phyloP scores from a whole-genome alignment of 2,888 invertebrate species.

The Lapara coniferarum region DNA sequence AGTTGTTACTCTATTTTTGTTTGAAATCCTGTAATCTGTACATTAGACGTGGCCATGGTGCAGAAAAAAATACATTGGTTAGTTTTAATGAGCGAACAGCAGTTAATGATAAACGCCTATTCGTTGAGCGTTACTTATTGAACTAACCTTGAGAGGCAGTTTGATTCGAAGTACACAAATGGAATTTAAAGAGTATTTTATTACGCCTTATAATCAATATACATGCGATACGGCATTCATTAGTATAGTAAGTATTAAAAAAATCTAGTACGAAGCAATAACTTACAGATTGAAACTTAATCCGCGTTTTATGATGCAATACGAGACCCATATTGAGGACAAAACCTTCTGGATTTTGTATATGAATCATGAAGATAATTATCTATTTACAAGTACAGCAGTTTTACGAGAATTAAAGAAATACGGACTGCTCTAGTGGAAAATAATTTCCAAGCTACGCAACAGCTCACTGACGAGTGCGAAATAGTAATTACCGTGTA shows the following conservation, averaged over 20 bases:
- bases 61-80: background rate
- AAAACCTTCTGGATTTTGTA: constrained; percentile 21
- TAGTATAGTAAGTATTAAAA: constrained; percentile 1
- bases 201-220: constrained; percentile 1
- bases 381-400: background rate
- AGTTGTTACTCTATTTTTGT: too few species aligned
- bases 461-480: constrained; percentile 39
- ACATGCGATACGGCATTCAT: background rate
- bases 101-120: background rate
- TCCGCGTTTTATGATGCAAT: constrained; percentile 21
- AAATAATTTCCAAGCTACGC: constrained; percentile 43
- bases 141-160: constrained; percentile 24
- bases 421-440: background rate
- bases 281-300: constrained; percentile 9
- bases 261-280: constrained; percentile 10
- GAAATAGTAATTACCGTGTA: constrained; percentile 44
- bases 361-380: background rate
- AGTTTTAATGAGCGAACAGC: background rate
- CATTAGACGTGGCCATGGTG: background rate
- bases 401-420: background rate
- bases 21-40: background rate
- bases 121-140: constrained; percentile 19
- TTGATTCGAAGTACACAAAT: constrained; percentile 12
- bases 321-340: constrained; percentile 18
- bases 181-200: constrained; percentile 10